These are phyloP conservation scores for Panzeria rudis DNA, from an alignment of 2,888 invertebrate genomes.

Conservation along the genomic window DNA sequence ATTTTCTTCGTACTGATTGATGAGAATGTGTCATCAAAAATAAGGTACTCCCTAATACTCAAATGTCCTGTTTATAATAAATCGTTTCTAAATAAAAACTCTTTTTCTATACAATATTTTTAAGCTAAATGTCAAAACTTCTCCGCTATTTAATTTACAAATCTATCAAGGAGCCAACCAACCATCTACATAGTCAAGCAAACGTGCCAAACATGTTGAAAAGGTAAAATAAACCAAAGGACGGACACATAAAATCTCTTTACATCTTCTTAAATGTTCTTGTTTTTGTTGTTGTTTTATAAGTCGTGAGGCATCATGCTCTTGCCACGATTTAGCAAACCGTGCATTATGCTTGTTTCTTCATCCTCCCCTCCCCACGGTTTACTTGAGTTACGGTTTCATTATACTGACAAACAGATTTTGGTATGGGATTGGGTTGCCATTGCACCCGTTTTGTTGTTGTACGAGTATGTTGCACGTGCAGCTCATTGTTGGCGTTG, in stretches of 20 bases:
- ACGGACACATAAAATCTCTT: conserved; percentile 35
- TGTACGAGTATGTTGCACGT: conserved; percentile 61
- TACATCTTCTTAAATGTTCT: conserved; percentile 37
- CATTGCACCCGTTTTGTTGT: conserved; percentile 63
- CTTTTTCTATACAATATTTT: conserved; percentile 27
- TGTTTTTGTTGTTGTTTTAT: neutral
- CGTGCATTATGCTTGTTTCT: conserved; percentile 57
- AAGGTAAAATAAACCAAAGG: conserved; percentile 35
- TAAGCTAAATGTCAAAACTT: conserved; percentile 65
- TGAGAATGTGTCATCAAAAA: neutral
- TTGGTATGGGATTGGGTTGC: conserved; percentile 51
- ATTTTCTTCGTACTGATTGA: too few relatives aligned
- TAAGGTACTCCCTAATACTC: conserved; percentile 3
- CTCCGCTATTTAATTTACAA: conserved; percentile 57
- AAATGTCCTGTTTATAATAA: conserved; percentile 9
- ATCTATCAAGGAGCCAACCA: conserved; percentile 61
- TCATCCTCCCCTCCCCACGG: neutral
- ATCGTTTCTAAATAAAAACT: conserved; percentile 40
- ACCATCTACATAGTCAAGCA: conserved; percentile 16
- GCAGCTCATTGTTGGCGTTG: conserved; percentile 70
- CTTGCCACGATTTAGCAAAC: conserved; percentile 71
- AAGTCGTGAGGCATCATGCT: conserved; percentile 61
- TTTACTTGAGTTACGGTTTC: conserved; percentile 28
- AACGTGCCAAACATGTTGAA: conserved; percentile 64
- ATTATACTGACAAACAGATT: conserved; percentile 6